phyloP scores from a whole-genome alignment of 2,797 vertebrate species.

The Pseudochirops cupreus region DNA sequence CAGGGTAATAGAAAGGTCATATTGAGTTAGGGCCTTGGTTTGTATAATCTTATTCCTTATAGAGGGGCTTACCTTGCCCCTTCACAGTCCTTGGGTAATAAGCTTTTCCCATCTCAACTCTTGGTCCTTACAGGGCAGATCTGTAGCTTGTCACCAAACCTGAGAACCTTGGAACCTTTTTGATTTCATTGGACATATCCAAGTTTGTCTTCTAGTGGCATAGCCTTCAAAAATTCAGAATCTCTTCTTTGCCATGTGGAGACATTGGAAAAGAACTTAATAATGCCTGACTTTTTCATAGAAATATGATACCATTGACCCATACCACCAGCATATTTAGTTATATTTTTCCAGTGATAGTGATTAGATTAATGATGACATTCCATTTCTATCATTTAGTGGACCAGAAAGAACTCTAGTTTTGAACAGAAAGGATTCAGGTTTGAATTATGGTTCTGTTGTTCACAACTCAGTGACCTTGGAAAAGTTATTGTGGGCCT shows the following conservation, averaged over 20 bases:
- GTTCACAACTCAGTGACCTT: not conserved
- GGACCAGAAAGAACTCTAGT: not conserved
- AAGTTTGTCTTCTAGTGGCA: not conserved
- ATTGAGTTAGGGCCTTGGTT: too few relatives aligned
- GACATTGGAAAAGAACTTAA: not conserved
- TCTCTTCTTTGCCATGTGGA: not conserved
- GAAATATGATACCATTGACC: not conserved
- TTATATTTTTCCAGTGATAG: not conserved
- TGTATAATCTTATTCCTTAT: too few relatives aligned
- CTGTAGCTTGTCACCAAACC: not conserved
- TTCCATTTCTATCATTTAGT: not conserved
- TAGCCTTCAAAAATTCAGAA: not conserved
- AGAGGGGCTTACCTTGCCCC: too few relatives aligned
- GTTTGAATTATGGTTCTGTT: not conserved
- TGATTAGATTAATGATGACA: not conserved
- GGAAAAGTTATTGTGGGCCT: not conserved
- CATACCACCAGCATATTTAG: not conserved
- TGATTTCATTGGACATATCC: not conserved
- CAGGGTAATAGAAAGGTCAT: too few relatives aligned
- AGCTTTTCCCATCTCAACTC: not conserved
- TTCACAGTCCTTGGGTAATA: not conserved
- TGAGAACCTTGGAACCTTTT: not conserved
- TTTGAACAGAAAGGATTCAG: not conserved
- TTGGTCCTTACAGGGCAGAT: not conserved
- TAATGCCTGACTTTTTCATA: not conserved